Base-by-base conservation (phyloP, 2,888 invertebrate species). In the Drosophila emarginata region DNA sequence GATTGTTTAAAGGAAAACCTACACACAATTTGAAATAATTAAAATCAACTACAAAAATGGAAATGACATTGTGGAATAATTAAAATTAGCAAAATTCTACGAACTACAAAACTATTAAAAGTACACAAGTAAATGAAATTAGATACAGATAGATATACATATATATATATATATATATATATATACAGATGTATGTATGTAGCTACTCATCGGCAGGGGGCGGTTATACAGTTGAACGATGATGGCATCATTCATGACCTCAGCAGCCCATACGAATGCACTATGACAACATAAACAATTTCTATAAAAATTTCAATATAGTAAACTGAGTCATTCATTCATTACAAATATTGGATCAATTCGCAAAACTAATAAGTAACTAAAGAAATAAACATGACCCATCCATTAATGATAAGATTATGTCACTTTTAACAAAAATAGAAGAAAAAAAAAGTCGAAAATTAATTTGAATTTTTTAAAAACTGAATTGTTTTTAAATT, bases 31-130 rank as follows among this genome's bases (percentile, higher is more conserved):
- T 32, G 32, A 32, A 32, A 32, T 32, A 32, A 26, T 5, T 9
- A 9, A 32, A 1, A 9, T 32, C 32, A 26, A 15, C 59, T 57
- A n/a, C 62, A 58, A 50, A 65, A 68, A 76, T 76, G 26, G 26
- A 26, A 26, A 26, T 26, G 26, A 6, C 26, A 26, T 26, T 26
- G 26, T 5, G 6, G 4, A 68, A 21, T 62, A 77, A 84, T 84
- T 80, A 81, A 56, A 72, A 72, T 67, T 80, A 61, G 67, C 61
- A 60, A 75, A 72, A 69, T 76, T 69, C 53, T 58, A 64, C 36
- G 6, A 26, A 26, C 26, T 26, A 26, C 5, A 18, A 54, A 45
- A 18, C 9, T 37, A 37, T 45, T 45, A 21, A 64, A 66, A 69
- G n/a, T 37, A 40, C 54, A 18, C 18, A 73, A 68, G 52, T 57